Evolutionary conservation across 2,797 vertebrate genomes (phyloP).

Genomic region (Sorex maritimensis): DNA sequence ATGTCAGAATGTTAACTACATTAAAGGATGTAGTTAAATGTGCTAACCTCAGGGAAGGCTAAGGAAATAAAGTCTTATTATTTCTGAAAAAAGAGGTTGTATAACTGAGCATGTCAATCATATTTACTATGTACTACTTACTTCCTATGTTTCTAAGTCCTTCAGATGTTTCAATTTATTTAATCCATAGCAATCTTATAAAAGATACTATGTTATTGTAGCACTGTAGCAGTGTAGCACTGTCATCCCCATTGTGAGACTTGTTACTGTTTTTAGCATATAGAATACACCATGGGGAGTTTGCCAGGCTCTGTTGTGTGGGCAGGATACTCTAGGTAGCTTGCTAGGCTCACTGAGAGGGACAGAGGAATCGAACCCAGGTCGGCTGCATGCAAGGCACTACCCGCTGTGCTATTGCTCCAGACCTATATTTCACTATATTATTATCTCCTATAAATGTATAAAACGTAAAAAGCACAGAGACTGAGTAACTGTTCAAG

Average conservation of each 20-base stretch:
- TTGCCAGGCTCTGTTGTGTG: too few relatives aligned
- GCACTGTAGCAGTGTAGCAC: too few relatives aligned
- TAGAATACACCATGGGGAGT: too few relatives aligned
- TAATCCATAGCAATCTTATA: background rate
- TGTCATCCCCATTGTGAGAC: too few relatives aligned
- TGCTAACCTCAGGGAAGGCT: background rate
- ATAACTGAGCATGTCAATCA: conserved; percentile 16
- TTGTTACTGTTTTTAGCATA: too few relatives aligned
- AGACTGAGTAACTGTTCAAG: conserved; percentile 42
- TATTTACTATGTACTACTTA: background rate
- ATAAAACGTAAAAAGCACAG: background rate
- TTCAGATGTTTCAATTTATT: conserved; percentile 38
- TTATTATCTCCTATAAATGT: background rate
- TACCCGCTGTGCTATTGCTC: too few relatives aligned
- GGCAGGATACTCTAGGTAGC: too few relatives aligned
- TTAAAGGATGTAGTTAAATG: background rate
- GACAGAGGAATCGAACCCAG: too few relatives aligned
- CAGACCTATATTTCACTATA: too few relatives aligned
- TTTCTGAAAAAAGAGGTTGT: background rate
- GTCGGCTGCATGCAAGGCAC: too few relatives aligned
- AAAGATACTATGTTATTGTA: background rate
- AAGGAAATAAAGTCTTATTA: conserved; percentile 15
- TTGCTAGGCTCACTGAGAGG: too few relatives aligned
- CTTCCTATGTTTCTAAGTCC: background rate
- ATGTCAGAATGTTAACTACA: too few relatives aligned